phyloP scores from a whole-genome alignment of 2,888 invertebrate genomes.

The Lithophane socia region DNA sequence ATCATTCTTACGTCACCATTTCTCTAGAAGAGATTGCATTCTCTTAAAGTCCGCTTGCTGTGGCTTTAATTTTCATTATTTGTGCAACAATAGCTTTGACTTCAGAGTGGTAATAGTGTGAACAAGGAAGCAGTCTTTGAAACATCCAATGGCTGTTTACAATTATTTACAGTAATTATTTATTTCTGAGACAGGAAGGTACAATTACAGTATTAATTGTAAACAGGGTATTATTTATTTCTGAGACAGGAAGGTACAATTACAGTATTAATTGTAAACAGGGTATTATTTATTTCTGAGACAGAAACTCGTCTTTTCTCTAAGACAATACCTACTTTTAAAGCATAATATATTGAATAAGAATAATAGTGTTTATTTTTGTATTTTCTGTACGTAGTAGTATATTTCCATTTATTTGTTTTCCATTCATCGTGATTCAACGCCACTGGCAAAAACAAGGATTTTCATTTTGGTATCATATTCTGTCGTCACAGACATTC shows the following conservation, averaged over 20 bases:
- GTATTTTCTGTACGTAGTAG: neutral
- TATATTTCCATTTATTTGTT: neutral
- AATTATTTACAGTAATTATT: neutral
- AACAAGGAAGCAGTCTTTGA: conserved; percentile 4
- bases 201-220: neutral
- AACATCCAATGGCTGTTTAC: neutral
- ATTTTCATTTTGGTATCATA: neutral
- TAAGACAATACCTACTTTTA: neutral
- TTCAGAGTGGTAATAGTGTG: neutral
- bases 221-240: neutral
- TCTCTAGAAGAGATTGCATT: neutral
- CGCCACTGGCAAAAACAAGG: neutral
- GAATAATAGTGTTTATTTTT: too few species aligned
- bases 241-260: too few species aligned
- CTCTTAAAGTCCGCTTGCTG: neutral
- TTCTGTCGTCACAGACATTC: neutral
- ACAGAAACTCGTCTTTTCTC: neutral
- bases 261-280: neutral
- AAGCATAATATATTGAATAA: too few species aligned
- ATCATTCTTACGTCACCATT: neutral
- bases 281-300: neutral
- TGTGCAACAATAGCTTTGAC: neutral
- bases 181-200: neutral
- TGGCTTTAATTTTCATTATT: conserved; percentile 29
- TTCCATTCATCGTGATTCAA: neutral